phyloP scores from a whole-genome alignment of 2,888 invertebrate species.

The Drosophila falleni region DNA sequence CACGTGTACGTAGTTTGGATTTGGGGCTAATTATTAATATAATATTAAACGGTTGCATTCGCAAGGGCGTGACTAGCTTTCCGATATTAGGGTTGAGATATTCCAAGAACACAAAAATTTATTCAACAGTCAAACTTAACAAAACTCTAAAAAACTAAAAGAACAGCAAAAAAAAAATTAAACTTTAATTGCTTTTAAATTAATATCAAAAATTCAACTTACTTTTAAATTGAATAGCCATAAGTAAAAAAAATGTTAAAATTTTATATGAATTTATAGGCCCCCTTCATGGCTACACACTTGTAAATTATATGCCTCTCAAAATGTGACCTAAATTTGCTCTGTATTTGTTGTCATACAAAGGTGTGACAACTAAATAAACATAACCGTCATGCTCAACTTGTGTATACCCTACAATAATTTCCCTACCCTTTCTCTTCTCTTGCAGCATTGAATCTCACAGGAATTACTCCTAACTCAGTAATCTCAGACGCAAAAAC shows the following conservation, averaged over 20 bases:
- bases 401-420: conserved; percentile 6
- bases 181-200: no score
- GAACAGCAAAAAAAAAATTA: no score
- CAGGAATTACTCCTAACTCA: conserved; percentile 41
- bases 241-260: no score
- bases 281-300: no score
- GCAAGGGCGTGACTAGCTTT: no score
- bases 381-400: conserved; percentile 1
- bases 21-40: conserved; percentile 18
- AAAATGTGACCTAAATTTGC: not conserved
- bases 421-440: not conserved
- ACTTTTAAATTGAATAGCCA: no score
- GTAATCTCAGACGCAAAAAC: conserved; percentile 46
- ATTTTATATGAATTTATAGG: no score
- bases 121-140: no score
- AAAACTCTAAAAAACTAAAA: no score
- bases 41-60: conserved; percentile 3
- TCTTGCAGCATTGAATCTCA: conserved; percentile 67
- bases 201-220: no score
- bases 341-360: conserved; percentile 8
- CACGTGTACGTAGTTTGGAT: not conserved
- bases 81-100: no score
- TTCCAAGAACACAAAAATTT: no score
- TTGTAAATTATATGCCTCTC: not conserved
- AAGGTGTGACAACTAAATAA: conserved; percentile 12